phyloP scores from a whole-genome alignment of 30 jellyfish, hydroid and myxozoan species.

The Cassiopea andromeda region DNA sequence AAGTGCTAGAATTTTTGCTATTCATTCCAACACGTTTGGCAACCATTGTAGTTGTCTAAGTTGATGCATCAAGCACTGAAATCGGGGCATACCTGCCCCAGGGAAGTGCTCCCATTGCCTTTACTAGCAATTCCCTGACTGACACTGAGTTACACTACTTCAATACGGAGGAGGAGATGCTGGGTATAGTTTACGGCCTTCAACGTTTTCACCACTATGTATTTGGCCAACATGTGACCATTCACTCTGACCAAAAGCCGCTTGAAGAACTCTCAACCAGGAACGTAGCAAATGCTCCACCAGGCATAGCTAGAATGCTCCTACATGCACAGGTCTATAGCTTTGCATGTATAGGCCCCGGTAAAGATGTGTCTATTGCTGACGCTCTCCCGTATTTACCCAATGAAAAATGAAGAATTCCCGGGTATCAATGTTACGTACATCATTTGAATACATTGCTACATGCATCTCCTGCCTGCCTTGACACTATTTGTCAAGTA shows the following conservation, averaged over 20 bases:
- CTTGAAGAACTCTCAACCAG: constrained; percentile 11
- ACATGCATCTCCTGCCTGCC: constrained; percentile 44
- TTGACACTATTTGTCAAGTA: constrained; percentile 10
- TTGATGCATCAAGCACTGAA: constrained; percentile 27
- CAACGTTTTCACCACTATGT: constrained; percentile 42
- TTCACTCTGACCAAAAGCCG: constrained; percentile 42
- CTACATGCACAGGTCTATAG: constrained; percentile 42
- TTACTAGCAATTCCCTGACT: constrained; percentile 17
- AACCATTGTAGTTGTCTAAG: neutral
- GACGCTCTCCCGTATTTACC: constrained; percentile 40
- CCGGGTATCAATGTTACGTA: constrained; percentile 6
- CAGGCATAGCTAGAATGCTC: constrained; percentile 40
- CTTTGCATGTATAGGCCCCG: neutral
- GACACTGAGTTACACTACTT: constrained; percentile 40
- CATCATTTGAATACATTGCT: constrained; percentile 26
- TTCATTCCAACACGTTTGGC: too few species aligned
- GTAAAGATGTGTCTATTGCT: constrained; percentile 38
- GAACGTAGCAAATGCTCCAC: constrained; percentile 50
- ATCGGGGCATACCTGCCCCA: constrained; percentile 44
- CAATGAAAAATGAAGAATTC: neutral
- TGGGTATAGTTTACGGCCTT: constrained; percentile 23
- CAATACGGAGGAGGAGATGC: constrained; percentile 35
- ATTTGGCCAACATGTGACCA: constrained; percentile 13
- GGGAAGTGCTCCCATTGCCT: constrained; percentile 42
- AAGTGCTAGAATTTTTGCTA: too few species aligned